These are phyloP conservation scores for Pygocentrus nattereri DNA, from an alignment of 2,797 vertebrate species.

Conservation along the genomic window DNA sequence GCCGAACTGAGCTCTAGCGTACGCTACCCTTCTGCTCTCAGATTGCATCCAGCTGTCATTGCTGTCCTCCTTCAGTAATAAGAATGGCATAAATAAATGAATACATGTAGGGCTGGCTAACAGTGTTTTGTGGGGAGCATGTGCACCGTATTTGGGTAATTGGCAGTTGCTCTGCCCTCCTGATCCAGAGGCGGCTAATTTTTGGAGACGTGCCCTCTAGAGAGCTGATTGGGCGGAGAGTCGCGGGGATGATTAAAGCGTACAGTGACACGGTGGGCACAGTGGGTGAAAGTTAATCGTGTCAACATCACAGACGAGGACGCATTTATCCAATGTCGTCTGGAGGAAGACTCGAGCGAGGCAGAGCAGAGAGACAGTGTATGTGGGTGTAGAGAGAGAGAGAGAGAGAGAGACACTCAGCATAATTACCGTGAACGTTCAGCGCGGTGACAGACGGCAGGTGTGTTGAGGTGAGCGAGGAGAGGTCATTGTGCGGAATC, in stretches of 20 bases:
- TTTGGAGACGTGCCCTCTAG: conserved; percentile 51
- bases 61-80: conserved; percentile 43
- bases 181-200: conserved; percentile 44
- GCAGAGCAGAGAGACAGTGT: conserved; percentile 20
- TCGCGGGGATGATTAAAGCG: conserved; percentile 59
- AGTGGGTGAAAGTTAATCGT: conserved; percentile 68
- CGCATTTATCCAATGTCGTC: conserved; percentile 60
- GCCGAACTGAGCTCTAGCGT: background rate
- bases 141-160: conserved; percentile 37
- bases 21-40: background rate
- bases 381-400: conserved; percentile 30
- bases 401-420: conserved; percentile 27
- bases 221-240: conserved; percentile 38
- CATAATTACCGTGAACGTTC: conserved; percentile 41
- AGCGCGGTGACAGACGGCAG: conserved; percentile 33
- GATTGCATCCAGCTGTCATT: conserved; percentile 53
- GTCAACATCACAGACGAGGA: conserved; percentile 60
- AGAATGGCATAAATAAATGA: conserved; percentile 41
- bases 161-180: conserved; percentile 38
- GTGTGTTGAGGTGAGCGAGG: conserved; percentile 30
- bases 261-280: conserved; percentile 48
- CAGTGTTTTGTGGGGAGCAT: conserved; percentile 37
- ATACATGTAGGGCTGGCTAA: conserved; percentile 9
- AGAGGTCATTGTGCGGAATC: conserved; percentile 33
- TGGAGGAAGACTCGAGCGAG: conserved; percentile 51